phyloP scores from a whole-genome alignment of 2,888 invertebrate species.

The Clostera curtula region DNA sequence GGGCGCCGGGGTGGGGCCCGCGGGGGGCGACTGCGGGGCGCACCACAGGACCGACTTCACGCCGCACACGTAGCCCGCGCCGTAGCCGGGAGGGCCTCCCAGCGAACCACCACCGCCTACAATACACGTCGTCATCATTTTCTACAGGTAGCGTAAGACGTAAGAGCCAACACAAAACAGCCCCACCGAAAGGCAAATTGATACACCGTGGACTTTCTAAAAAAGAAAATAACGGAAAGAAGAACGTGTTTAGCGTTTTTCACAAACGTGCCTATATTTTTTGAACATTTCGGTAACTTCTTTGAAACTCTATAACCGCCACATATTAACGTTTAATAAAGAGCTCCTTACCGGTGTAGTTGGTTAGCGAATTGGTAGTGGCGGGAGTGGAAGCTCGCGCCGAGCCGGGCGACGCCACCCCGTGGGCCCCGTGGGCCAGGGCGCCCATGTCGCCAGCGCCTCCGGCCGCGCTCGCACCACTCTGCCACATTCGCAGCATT shows the following conservation, averaged over 20 bases:
- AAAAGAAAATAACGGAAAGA: no score
- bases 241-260: no score
- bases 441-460: constrained; percentile 37
- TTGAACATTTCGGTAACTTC: constrained; percentile 1
- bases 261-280: background rate
- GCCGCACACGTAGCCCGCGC: constrained; percentile 34
- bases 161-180: no score
- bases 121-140: no score
- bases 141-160: no score
- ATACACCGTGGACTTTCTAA: no score
- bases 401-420: constrained; percentile 31
- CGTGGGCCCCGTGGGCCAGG: no score
- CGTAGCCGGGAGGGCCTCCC: constrained; percentile 11
- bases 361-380: constrained; percentile 31
- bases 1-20: constrained; percentile 1
- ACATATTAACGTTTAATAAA: background rate
- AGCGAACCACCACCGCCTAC: constrained; percentile 2
- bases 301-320: background rate
- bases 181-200: no score
- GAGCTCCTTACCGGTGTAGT: constrained; percentile 34
- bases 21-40: constrained; percentile 24
- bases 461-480: constrained; percentile 21
- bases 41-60: constrained; percentile 47
- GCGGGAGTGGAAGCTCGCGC: constrained; percentile 52
- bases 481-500: no score